These are phyloP conservation scores for Polymixis lichenea DNA, from an alignment of 2,888 invertebrate species.

Conservation along the genomic window DNA sequence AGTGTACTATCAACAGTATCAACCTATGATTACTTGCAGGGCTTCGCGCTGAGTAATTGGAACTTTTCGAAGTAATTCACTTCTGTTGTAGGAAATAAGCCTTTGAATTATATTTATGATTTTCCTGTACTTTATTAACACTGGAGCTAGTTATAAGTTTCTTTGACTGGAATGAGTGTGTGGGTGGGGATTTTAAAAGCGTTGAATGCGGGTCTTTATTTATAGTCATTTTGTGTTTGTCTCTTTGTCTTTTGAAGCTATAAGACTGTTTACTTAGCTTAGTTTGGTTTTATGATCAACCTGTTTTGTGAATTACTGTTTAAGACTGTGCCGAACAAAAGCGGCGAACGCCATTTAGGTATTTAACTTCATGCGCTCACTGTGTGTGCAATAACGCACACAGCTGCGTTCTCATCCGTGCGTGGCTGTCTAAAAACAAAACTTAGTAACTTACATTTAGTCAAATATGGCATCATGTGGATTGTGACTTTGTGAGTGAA, in stretches of 20 bases:
- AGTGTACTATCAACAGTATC: slow-evolving; percentile 50
- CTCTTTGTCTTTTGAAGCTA: not conserved
- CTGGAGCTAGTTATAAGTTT: not conserved
- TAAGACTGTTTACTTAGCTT: not conserved
- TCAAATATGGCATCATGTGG: no score
- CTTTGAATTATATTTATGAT: slow-evolving; percentile 28
- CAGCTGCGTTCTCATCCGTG: no score
- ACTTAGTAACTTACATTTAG: no score
- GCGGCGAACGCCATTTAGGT: no score
- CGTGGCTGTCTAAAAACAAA: no score
- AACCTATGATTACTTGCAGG: slow-evolving; percentile 42
- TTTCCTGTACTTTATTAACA: slow-evolving; percentile 22
- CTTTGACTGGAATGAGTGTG: not conserved
- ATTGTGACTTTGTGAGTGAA: no score
- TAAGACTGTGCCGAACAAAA: no score
- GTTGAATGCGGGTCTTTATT: not conserved
- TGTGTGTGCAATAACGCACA: no score
- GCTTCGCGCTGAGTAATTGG: slow-evolving; percentile 22
- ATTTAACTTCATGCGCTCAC: no score
- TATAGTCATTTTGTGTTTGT: no score
- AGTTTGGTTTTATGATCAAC: not conserved
- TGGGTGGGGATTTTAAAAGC: not conserved
- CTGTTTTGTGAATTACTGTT: not conserved
- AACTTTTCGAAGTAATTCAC: slow-evolving; percentile 44
- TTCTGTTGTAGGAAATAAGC: slow-evolving; percentile 13